A percentile compares a stretch with the other conserved stretches of the same genome.
Evolutionary conservation across 2,888 invertebrate genomes (phyloP).

Genomic region (Hermaeophaga mercurialis): DNA sequence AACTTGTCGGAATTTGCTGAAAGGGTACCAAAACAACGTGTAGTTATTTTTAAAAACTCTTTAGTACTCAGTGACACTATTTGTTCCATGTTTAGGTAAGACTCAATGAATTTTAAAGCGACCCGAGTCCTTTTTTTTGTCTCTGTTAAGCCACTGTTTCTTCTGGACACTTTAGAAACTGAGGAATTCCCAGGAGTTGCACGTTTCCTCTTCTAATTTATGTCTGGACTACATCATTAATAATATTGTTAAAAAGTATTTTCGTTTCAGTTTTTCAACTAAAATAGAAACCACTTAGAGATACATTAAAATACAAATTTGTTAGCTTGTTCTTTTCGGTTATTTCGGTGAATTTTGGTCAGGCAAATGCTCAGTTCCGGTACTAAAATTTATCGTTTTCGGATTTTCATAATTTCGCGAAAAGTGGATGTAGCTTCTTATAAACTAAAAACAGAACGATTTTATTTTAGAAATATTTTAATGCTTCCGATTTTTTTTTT

Average conservation of each 20-base stretch:
- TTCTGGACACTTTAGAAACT: conserved; percentile 4
- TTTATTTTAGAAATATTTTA: too few relatives aligned
- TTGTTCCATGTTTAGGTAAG: too few relatives aligned
- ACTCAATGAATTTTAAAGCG: too few relatives aligned
- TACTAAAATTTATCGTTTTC: background rate
- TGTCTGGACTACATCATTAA: conserved; percentile 28
- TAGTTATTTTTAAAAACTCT: too few relatives aligned
- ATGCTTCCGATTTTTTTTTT: too few relatives aligned
- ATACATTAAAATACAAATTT: conserved; percentile 34
- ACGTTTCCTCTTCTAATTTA: conserved; percentile 24
- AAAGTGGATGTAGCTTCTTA: too few relatives aligned
- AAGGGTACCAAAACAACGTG: too few relatives aligned
- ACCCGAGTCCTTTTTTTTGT: too few relatives aligned
- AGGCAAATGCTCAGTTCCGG: background rate
- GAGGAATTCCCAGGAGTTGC: conserved; percentile 17
- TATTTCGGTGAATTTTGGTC: background rate
- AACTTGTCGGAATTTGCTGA: too few relatives aligned
- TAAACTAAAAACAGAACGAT: too few relatives aligned
- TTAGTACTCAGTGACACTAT: too few relatives aligned
- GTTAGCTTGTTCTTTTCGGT: background rate
- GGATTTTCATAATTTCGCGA: background rate
- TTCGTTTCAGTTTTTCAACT: conserved; percentile 12
- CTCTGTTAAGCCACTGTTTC: conserved; percentile 2
- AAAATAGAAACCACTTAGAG: conserved; percentile 40
- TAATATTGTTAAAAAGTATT: conserved; percentile 26